Percentiles rank a stretch among this genome's conserved stretches.
These are phyloP conservation scores for Lasioglossum calceatum DNA, from an alignment of 2,888 invertebrate species.

Conservation along the genomic window DNA sequence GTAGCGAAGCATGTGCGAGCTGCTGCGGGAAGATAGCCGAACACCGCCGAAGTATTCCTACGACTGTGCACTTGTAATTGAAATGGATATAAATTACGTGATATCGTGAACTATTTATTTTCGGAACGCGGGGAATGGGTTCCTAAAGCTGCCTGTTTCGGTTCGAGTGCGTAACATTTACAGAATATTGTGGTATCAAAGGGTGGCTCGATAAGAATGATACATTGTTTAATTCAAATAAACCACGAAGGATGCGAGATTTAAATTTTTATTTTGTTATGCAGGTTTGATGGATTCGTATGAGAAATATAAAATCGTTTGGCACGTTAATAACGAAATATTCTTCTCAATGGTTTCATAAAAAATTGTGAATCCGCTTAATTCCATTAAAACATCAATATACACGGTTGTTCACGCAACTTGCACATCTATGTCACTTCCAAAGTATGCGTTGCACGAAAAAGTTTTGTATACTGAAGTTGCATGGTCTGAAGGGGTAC, in stretches of 20 bases:
- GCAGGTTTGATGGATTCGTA: background rate
- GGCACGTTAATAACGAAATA: background rate
- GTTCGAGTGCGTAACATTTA: background rate
- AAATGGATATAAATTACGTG: conserved; percentile 6
- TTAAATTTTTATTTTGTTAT: background rate
- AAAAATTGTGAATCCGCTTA: background rate
- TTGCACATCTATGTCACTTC: no score
- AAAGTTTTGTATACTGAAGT: no score
- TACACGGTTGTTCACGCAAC: no score
- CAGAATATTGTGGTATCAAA: background rate
- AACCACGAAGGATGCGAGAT: background rate
- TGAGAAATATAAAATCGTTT: background rate
- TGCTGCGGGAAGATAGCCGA: background rate
- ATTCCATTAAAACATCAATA: background rate
- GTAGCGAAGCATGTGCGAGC: conserved; percentile 11
- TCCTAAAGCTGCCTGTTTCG: background rate
- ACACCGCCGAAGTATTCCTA: background rate
- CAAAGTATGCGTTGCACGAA: no score
- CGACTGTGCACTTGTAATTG: conserved; percentile 4
- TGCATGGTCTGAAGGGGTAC: no score
- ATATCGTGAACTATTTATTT: conserved; percentile 8
- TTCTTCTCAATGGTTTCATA: background rate
- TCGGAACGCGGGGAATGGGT: background rate
- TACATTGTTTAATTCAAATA: background rate
- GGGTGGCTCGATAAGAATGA: background rate